phyloP scores from a whole-genome alignment of 2,888 invertebrate genomes.

The Lepidochitona cinerea region DNA sequence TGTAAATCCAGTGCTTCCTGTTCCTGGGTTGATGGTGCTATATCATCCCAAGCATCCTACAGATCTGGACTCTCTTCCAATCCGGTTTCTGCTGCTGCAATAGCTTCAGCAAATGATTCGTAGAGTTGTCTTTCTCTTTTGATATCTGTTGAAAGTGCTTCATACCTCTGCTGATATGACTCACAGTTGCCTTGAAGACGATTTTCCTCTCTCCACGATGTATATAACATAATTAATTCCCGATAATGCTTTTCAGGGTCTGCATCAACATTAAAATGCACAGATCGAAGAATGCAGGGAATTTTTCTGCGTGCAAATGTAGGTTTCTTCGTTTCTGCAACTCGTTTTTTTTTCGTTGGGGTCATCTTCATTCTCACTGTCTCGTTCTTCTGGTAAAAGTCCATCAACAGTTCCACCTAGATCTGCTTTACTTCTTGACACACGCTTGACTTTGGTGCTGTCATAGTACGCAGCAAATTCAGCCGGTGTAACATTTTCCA shows the following conservation, averaged over 20 bases:
- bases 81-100: conserved; percentile 20
- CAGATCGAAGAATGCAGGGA: conserved; percentile 28
- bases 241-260: conserved; percentile 49
- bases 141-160: conserved; percentile 17
- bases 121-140: conserved; percentile 12
- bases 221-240: conserved; percentile 51
- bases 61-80: conserved; percentile 15
- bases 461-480: conserved; percentile 31
- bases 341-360: background rate
- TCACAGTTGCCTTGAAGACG: conserved; percentile 12
- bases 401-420: conserved; percentile 1
- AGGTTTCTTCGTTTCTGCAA: conserved; percentile 6
- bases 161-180: too few species aligned
- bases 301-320: conserved; percentile 9
- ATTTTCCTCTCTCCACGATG: conserved; percentile 55
- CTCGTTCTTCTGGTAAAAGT: conserved; percentile 15
- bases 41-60: conserved; percentile 26
- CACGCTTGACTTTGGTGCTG: background rate
- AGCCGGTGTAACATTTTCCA: conserved; percentile 26
- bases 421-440: background rate
- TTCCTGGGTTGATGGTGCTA: conserved; percentile 31
- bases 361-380: conserved; percentile 24
- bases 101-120: conserved; percentile 24
- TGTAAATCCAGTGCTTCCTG: conserved; percentile 17
- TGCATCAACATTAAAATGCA: conserved; percentile 31